Evolutionary conservation across 2,888 invertebrate species (phyloP).

Genomic region (Pheosia tremula): DNA sequence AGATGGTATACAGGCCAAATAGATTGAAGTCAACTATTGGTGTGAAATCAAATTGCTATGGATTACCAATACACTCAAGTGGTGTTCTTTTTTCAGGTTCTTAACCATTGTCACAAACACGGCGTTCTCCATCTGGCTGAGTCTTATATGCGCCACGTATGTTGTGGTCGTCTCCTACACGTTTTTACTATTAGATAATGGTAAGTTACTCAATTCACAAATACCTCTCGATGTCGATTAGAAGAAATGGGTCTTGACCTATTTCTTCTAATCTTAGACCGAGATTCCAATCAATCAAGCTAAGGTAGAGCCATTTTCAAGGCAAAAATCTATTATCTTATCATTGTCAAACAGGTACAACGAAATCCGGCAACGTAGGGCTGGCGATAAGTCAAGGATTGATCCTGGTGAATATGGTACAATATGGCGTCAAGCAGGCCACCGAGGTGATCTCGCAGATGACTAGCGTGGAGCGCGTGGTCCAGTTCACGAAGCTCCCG

Average conservation of each 20-base stretch:
- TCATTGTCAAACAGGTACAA: constrained; percentile 64
- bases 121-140: constrained; percentile 87
- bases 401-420: constrained; percentile 91
- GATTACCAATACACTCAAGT: too few species aligned
- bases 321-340: too few species aligned
- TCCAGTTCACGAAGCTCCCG: constrained; percentile 90
- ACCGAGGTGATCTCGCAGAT: constrained; percentile 91
- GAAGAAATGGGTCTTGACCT: too few species aligned
- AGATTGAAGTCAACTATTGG: too few species aligned
- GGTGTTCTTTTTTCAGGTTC: constrained; percentile 69
- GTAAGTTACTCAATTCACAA: constrained; percentile 55
- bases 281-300: too few species aligned
- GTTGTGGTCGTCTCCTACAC: constrained; percentile 86
- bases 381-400: constrained; percentile 89
- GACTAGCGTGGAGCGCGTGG: constrained; percentile 92
- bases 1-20: too few species aligned
- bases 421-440: constrained; percentile 91
- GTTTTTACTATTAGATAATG: constrained; percentile 85
- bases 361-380: constrained; percentile 88
- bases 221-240: too few species aligned
- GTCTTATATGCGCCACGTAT: constrained; percentile 86
- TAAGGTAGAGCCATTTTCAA: too few species aligned
- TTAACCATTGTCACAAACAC: constrained; percentile 85
- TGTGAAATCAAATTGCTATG: too few species aligned
- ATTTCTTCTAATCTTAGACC: too few species aligned